A percentile compares a stretch with the other conserved stretches of the same genome.
These are phyloP conservation scores for Nomia melanderi DNA, from an alignment of 1,140 invertebrate species.

Conservation along the genomic window DNA sequence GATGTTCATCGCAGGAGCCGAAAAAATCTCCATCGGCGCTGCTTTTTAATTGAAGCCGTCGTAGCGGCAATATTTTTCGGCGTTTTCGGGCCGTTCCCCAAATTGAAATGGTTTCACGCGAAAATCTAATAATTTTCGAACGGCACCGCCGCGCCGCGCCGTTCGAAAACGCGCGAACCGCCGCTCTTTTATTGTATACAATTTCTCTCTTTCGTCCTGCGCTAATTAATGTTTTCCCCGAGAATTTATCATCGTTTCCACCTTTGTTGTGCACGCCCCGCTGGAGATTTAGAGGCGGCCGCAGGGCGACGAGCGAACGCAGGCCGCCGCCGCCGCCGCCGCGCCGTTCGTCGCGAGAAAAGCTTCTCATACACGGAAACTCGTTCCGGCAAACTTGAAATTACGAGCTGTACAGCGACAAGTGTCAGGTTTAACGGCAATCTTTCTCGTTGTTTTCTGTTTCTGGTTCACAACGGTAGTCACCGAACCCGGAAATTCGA, in stretches of 20 bases:
- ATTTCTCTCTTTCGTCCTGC: background rate
- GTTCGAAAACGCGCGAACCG: background rate
- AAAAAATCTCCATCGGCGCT: background rate
- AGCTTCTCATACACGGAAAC: background rate
- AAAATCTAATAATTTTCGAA: constrained; percentile 1
- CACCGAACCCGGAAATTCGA: too few species aligned
- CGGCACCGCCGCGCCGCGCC: too few species aligned
- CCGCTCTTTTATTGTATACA: background rate
- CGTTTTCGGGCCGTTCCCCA: background rate
- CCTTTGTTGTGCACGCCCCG: constrained; percentile 25
- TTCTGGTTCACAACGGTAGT: too few species aligned
- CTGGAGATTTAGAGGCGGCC: constrained; percentile 17
- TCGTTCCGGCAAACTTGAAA: background rate
- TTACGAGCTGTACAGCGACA: background rate
- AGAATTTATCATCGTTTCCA: constrained; percentile 17
- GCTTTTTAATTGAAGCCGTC: constrained; percentile 6
- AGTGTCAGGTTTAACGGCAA: too few species aligned
- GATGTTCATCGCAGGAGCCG: background rate
- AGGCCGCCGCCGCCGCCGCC: too few species aligned
- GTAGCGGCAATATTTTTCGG: background rate
- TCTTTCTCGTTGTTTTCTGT: too few species aligned
- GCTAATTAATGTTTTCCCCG: constrained; percentile 15
- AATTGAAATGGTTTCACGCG: background rate
- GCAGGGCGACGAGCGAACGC: constrained; percentile 1
- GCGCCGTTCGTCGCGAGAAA: background rate